A percentile compares a stretch with the other conserved stretches of the same genome.
Conservation (phyloP, 2,888 invertebrate genomes). For the Neoscelio sp. region DNA sequence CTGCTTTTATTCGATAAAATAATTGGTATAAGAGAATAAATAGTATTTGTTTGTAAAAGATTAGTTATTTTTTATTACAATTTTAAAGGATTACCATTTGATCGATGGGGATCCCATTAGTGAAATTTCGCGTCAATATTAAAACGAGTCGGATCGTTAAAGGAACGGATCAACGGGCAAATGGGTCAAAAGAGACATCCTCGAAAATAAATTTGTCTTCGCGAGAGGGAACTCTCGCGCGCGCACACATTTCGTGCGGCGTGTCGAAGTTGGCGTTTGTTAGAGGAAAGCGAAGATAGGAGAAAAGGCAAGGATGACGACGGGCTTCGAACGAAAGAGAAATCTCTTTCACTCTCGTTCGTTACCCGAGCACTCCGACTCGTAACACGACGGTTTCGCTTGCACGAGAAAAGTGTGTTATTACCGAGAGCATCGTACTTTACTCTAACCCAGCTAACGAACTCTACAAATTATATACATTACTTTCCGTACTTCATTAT, state of each 20-base stretch:
- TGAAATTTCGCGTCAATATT: too few relatives aligned
- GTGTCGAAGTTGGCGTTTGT: conserved; percentile 1
- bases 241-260: conserved; percentile 26
- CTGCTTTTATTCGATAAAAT: too few relatives aligned
- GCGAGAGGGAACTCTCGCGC: too few relatives aligned
- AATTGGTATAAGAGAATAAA: too few relatives aligned
- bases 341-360: conserved; percentile 76
- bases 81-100: too few relatives aligned
- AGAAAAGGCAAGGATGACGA: conserved; percentile 64
- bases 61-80: too few relatives aligned
- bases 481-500: conserved; percentile 36
- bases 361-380: conserved; percentile 64
- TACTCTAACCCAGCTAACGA: conserved; percentile 47
- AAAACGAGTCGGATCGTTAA: conserved; percentile 33
- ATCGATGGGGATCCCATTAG: too few relatives aligned
- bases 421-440: conserved; percentile 51
- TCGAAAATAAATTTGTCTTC: conserved; percentile 47
- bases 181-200: conserved; percentile 63
- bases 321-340: conserved; percentile 74
- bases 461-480: conserved; percentile 26
- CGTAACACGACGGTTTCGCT: conserved; percentile 60
- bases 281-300: conserved; percentile 51
- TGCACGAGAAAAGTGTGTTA: conserved; percentile 59
- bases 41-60: too few relatives aligned
- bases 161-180: conserved; percentile 70